Conservation (phyloP, 2,888 invertebrate genomes). For the Meghimatium bilineatum region DNA sequence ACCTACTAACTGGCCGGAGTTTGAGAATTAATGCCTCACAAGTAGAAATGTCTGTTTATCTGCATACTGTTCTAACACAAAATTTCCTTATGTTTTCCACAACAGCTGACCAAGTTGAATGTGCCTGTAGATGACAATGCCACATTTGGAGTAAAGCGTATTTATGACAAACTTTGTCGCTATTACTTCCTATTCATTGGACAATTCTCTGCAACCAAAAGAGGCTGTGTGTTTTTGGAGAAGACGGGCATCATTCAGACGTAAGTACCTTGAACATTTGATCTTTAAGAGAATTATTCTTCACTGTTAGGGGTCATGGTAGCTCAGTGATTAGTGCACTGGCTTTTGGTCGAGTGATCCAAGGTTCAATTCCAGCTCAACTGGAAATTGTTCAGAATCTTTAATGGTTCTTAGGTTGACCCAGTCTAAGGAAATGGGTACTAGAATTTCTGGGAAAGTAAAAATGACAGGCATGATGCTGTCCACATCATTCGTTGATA, state of each 20-base stretch:
- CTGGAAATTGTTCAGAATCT: too few relatives aligned
- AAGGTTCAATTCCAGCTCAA: too few relatives aligned
- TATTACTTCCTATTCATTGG: slow-evolving; percentile 96
- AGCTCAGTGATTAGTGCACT: too few relatives aligned
- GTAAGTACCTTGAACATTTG: slow-evolving; percentile 77
- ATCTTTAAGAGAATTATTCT: not conserved
- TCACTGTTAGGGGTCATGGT: not conserved
- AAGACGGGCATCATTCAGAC: slow-evolving; percentile 86
- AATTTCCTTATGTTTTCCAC: not conserved
- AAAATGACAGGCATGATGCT: too few relatives aligned
- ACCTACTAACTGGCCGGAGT: too few relatives aligned
- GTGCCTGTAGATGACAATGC: slow-evolving; percentile 49
- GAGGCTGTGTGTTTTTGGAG: slow-evolving; percentile 82
- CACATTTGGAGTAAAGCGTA: slow-evolving; percentile 64
- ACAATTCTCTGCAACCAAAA: slow-evolving; percentile 81
- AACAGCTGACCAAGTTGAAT: slow-evolving; percentile 42
- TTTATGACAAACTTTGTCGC: slow-evolving; percentile 91
- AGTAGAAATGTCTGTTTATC: too few relatives aligned
- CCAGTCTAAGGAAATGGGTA: too few relatives aligned
- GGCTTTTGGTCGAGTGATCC: too few relatives aligned
- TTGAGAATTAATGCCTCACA: too few relatives aligned
- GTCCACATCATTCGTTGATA: too few relatives aligned
- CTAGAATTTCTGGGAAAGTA: too few relatives aligned
- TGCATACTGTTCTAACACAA: not conserved
- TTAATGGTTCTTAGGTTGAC: too few relatives aligned